Conservation (phyloP, 1,140 invertebrate genomes). For the Idris sp. region DNA sequence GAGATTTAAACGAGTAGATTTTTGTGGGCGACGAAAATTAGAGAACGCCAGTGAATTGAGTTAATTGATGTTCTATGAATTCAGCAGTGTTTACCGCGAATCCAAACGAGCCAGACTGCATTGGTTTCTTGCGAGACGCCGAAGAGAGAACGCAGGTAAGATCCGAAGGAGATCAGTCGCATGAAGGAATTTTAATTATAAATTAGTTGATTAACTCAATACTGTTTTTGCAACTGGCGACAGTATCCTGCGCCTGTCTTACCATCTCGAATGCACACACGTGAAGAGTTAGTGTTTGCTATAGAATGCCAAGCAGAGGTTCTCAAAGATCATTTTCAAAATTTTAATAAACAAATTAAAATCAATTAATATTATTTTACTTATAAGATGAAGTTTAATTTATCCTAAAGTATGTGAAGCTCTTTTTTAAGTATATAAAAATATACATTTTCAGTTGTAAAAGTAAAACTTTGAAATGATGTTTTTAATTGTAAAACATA, state of each 20-base stretch:
- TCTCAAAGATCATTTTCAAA: conserved; percentile 51
- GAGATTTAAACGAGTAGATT: conserved; percentile 29
- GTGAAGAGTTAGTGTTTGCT: conserved; percentile 58
- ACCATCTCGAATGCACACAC: conserved; percentile 46
- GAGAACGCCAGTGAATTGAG: conserved; percentile 65
- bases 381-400: no score
- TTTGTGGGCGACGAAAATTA: conserved; percentile 25
- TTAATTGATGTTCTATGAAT: conserved; percentile 79
- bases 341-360: no score
- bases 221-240: conserved; percentile 76
- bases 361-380: no score
- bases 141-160: conserved; percentile 38
- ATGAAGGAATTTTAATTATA: conserved; percentile 79
- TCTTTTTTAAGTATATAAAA: no score
- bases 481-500: no score
- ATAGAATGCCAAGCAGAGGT: conserved; percentile 63
- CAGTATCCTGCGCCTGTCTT: conserved; percentile 69
- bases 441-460: no score
- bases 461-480: no score
- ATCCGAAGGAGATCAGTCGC: conserved; percentile 62
- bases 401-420: no score
- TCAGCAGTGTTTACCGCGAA: conserved; percentile 75
- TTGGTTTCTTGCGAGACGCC: conserved; percentile 69
- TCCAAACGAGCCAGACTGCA: conserved; percentile 68
- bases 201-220: conserved; percentile 80